A percentile compares a stretch with the other conserved stretches of the same genome.
These are phyloP conservation scores for Chaenocephalus aceratus DNA, from an alignment of 2,113 vertebrate genomes.

Conservation along the genomic window DNA sequence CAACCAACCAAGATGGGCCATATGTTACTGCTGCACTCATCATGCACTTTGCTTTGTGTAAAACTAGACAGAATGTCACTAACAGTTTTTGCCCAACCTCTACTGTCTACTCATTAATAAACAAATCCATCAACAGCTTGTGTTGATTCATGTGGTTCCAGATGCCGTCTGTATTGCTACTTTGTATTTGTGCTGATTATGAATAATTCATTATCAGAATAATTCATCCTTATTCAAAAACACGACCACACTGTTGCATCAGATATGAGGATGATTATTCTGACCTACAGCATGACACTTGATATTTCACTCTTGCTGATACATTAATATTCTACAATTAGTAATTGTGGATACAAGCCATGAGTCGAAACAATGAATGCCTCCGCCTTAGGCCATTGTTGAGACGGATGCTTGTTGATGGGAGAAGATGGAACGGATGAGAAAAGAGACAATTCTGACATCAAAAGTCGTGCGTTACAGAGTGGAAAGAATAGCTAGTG, in stretches of 20 bases:
- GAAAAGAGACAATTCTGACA: neutral
- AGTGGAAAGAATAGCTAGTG: slow-evolving; percentile 11
- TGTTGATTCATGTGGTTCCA: neutral
- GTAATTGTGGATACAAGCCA: slow-evolving; percentile 24
- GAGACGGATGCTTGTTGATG: slow-evolving; percentile 28
- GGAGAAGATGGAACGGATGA: slow-evolving; percentile 13
- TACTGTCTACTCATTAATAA: neutral
- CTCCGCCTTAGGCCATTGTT: neutral
- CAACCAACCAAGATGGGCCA: slow-evolving; percentile 23
- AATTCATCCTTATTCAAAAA: slow-evolving; percentile 27
- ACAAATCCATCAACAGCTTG: neutral
- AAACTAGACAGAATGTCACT: slow-evolving; percentile 9
- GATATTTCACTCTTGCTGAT: slow-evolving; percentile 34
- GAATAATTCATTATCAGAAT: slow-evolving; percentile 2
- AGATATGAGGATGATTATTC: slow-evolving; percentile 49
- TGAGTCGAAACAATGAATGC: slow-evolving; percentile 49
- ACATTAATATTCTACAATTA: slow-evolving; percentile 29
- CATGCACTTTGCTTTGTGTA: slow-evolving; percentile 16
- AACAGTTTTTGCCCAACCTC: neutral
- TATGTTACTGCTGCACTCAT: slow-evolving; percentile 50
- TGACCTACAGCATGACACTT: slow-evolving; percentile 59
- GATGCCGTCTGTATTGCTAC: neutral
- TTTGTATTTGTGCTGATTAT: neutral
- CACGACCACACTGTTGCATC: slow-evolving; percentile 13
- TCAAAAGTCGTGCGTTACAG: neutral